Evolutionary conservation across 2,797 vertebrate genomes (phyloP).

Genomic region (Clarias platycephalus): DNA sequence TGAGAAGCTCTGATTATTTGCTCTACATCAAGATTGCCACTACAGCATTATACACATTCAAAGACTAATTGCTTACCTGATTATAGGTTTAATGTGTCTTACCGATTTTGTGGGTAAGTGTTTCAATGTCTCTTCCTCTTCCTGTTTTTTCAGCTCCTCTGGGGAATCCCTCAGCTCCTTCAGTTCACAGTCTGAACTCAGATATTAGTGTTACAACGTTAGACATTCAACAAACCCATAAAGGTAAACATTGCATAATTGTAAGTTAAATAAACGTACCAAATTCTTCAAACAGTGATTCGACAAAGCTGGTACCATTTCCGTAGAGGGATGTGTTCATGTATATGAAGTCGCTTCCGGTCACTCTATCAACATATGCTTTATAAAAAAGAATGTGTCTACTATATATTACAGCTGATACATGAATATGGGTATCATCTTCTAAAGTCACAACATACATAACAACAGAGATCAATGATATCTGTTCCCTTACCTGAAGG

Average conservation of each 20-base stretch:
- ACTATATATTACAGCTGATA: not conserved
- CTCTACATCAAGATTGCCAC: not conserved
- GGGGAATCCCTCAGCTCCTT: conserved; percentile 87
- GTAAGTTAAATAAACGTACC: conserved; percentile 70
- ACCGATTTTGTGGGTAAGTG: conserved; percentile 71
- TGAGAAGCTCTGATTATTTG: not conserved
- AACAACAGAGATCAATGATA: not conserved
- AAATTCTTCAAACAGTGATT: conserved; percentile 95
- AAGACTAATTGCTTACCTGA: not conserved
- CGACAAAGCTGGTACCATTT: conserved; percentile 97
- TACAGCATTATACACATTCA: not conserved
- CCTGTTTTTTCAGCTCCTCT: conserved; percentile 81
- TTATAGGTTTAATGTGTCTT: conserved; percentile 43
- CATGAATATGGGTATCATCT: not conserved
- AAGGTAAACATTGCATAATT: not conserved
- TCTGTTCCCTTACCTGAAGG: conserved; percentile 72
- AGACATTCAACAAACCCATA: not conserved
- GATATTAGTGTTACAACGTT: conserved; percentile 14
- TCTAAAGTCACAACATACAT: not conserved
- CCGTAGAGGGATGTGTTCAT: conserved; percentile 90
- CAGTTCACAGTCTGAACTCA: conserved; percentile 86
- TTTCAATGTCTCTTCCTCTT: conserved; percentile 67
- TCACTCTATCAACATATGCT: conserved; percentile 70
- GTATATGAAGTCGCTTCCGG: conserved; percentile 86
- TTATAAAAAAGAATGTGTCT: conserved; percentile 24